These are phyloP conservation scores for Azemiops feae DNA, from an alignment of 2,113 vertebrate genomes.

Conservation along the genomic window DNA sequence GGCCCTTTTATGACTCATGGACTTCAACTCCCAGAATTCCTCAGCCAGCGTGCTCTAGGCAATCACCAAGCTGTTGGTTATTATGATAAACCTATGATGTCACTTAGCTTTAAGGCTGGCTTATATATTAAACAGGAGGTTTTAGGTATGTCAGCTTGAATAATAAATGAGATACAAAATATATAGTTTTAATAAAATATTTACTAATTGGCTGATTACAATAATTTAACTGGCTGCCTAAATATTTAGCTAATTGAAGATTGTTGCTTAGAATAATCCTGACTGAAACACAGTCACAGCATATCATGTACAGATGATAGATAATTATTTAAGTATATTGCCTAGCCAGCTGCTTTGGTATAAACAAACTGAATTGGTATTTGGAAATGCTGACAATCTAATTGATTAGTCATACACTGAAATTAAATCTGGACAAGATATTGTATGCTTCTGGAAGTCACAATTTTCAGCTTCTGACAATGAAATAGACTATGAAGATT, in stretches of 20 bases:
- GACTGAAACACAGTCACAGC: not conserved
- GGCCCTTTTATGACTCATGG: too few relatives aligned
- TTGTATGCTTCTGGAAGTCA: not conserved
- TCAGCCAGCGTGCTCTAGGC: not conserved
- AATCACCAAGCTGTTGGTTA: not conserved
- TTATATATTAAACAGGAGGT: not conserved
- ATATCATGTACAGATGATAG: not conserved
- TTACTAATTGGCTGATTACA: not conserved
- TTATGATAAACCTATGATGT: not conserved
- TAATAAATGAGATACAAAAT: not conserved
- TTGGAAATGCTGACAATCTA: not conserved
- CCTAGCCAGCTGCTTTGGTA: not conserved
- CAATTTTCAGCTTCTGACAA: not conserved
- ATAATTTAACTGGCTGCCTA: not conserved
- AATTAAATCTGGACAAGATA: not conserved
- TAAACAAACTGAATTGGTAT: not conserved
- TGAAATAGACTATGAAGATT: not conserved
- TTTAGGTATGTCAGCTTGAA: not conserved
- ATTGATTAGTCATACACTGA: not conserved
- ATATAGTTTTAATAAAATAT: not conserved
- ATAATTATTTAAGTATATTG: not conserved
- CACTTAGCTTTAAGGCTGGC: not conserved
- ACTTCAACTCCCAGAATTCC: too few relatives aligned
- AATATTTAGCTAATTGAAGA: not conserved
- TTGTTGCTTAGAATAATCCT: not conserved